Evolutionary conservation across 2,797 vertebrate genomes (phyloP).

Genomic region (Spheniscus humboldti): DNA sequence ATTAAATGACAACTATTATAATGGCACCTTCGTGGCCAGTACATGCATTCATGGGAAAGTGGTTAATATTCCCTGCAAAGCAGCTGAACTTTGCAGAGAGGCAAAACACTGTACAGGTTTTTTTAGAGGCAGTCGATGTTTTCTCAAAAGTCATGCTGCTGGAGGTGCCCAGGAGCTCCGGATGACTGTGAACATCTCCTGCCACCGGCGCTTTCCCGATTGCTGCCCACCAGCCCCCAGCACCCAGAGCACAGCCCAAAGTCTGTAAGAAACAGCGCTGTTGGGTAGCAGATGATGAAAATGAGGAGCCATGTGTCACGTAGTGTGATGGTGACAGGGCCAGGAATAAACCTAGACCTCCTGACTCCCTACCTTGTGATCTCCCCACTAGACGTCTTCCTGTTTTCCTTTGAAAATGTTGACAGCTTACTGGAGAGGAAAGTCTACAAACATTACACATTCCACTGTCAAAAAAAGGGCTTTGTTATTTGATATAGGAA

Average conservation of each 20-base stretch:
- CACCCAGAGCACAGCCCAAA: background rate
- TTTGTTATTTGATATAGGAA: slow-evolving; percentile 73
- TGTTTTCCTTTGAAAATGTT: slow-evolving; percentile 67
- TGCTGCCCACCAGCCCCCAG: background rate
- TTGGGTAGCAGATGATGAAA: background rate
- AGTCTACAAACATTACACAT: slow-evolving; percentile 71
- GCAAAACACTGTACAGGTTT: background rate
- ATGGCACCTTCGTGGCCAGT: slow-evolving; percentile 20
- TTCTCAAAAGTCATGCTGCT: background rate
- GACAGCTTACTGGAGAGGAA: slow-evolving; percentile 65
- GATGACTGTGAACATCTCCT: background rate
- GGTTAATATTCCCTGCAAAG: background rate
- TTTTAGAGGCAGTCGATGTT: background rate
- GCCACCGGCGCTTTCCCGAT: background rate
- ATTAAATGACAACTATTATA: slow-evolving; percentile 29
- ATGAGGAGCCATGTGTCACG: background rate
- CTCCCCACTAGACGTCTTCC: background rate
- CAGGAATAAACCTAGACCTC: slow-evolving; percentile 26
- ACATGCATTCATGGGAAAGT: background rate
- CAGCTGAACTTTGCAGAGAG: background rate
- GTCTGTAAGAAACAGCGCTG: fast-evolving
- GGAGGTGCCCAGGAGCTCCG: background rate
- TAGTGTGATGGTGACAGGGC: background rate
- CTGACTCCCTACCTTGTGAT: slow-evolving; percentile 40
- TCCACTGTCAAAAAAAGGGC: slow-evolving; percentile 60